phyloP scores from a whole-genome alignment of 2,113 vertebrate species.

The Rhipidura dahli region DNA sequence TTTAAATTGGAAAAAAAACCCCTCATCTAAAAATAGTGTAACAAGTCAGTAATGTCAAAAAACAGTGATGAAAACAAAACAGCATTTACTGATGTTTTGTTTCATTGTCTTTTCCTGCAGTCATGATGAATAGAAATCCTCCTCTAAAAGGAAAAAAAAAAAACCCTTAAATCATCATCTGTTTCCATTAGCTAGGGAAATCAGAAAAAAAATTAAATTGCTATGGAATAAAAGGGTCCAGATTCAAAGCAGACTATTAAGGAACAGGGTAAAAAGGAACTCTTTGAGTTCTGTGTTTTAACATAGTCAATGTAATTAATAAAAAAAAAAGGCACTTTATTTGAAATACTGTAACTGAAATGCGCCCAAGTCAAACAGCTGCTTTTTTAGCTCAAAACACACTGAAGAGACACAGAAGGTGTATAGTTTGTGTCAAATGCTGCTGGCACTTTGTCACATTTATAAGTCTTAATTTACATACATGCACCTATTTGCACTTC shows the following conservation, averaged over 20 bases:
- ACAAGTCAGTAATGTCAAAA: not conserved
- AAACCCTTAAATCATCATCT: not conserved
- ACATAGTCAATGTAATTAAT: not conserved
- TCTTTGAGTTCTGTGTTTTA: not conserved
- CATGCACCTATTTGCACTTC: not conserved
- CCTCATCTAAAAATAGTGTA: not conserved
- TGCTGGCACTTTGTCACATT: not conserved
- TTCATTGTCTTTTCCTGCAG: not conserved
- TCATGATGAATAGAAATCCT: not conserved
- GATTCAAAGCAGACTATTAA: not conserved
- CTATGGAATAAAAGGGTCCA: not conserved
- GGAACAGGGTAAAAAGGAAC: not conserved
- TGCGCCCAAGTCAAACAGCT: not conserved
- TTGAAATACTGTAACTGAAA: not conserved
- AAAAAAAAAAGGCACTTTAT: not conserved
- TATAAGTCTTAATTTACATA: constrained; percentile 16
- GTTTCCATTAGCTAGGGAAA: not conserved
- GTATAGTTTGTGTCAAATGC: not conserved
- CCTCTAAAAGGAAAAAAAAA: not conserved
- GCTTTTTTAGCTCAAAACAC: not conserved
- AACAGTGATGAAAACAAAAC: not conserved
- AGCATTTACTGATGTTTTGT: not conserved
- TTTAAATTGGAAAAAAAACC: not conserved
- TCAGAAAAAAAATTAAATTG: not conserved
- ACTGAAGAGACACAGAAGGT: not conserved